Conservation (phyloP, 2,888 invertebrate species). For the Pantelozetes paolii region DNA sequence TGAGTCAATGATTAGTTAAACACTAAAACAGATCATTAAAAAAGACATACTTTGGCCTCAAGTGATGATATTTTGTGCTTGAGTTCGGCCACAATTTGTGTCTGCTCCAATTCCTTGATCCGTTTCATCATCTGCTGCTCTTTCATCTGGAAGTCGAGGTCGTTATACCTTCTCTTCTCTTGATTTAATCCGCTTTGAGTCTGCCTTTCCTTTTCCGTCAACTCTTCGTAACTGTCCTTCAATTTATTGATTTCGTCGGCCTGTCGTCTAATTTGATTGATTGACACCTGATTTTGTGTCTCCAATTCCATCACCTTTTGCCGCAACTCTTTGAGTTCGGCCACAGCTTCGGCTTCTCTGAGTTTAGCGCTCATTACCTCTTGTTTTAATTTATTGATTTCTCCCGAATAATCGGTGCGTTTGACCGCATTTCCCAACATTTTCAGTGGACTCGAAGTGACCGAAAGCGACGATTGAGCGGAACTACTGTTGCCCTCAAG, state of each 20-base stretch:
- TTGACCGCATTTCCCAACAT: constrained; percentile 43
- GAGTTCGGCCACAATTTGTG: constrained; percentile 86
- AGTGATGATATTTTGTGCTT: constrained; percentile 88
- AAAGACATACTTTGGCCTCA: constrained; percentile 72
- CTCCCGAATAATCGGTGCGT: constrained; percentile 39
- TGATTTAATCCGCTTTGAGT: constrained; percentile 73
- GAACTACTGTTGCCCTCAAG: constrained; percentile 39
- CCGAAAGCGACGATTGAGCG: constrained; percentile 41
- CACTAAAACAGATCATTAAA: not conserved
- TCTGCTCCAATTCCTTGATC: constrained; percentile 89
- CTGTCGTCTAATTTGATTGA: constrained; percentile 65
- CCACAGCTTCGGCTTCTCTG: constrained; percentile 85
- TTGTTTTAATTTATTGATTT: constrained; percentile 69
- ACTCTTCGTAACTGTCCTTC: constrained; percentile 71
- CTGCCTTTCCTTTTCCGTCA: constrained; percentile 68
- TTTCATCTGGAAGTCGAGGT: constrained; percentile 65
- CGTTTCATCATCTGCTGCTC: constrained; percentile 89
- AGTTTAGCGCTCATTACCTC: constrained; percentile 91
- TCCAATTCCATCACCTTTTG: constrained; percentile 94
- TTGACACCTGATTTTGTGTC: constrained; percentile 65
- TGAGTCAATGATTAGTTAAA: not conserved
- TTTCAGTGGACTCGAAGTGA: constrained; percentile 44
- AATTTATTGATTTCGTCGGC: constrained; percentile 86
- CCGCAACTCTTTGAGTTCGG: constrained; percentile 88
- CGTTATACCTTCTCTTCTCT: constrained; percentile 71